phyloP scores from a whole-genome alignment of 2,888 invertebrate genomes.

The Dyspetes luteomarginatus region DNA sequence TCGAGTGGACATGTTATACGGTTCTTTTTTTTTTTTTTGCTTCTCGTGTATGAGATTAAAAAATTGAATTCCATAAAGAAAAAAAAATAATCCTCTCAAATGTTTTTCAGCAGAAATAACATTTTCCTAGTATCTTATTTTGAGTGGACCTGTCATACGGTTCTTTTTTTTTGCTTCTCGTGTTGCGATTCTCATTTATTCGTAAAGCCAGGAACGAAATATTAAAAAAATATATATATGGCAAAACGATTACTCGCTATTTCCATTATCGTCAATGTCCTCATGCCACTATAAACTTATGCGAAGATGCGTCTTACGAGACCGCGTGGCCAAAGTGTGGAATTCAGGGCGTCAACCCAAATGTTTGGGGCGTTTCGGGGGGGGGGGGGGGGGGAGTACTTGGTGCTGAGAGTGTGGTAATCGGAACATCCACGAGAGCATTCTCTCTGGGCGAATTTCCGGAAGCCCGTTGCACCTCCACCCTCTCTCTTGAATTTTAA shows the following conservation, averaged over 20 bases:
- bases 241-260: slow-evolving; percentile 20
- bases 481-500: slow-evolving; percentile 9
- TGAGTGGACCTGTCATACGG: too few species aligned
- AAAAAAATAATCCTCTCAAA: too few species aligned
- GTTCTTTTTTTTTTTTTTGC: too few species aligned
- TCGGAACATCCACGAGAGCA: neutral
- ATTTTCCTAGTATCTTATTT: too few species aligned
- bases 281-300: neutral
- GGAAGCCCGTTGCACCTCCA: slow-evolving; percentile 42
- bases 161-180: neutral
- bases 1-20: too few species aligned
- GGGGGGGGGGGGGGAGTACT: neutral
- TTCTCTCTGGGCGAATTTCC: slow-evolving; percentile 25
- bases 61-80: too few species aligned
- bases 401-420: slow-evolving; percentile 23
- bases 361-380: neutral
- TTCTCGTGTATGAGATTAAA: too few species aligned
- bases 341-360: slow-evolving; percentile 56
- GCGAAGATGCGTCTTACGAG: slow-evolving; percentile 1
- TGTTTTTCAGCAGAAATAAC: too few species aligned
- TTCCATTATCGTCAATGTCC: neutral
- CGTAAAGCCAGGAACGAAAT: neutral
- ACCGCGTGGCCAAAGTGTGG: slow-evolving; percentile 49
- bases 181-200: too few species aligned
- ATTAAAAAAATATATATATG: slow-evolving; percentile 31